Conservation (phyloP, 2,797 vertebrate genomes). For the Bradypus variegatus region DNA sequence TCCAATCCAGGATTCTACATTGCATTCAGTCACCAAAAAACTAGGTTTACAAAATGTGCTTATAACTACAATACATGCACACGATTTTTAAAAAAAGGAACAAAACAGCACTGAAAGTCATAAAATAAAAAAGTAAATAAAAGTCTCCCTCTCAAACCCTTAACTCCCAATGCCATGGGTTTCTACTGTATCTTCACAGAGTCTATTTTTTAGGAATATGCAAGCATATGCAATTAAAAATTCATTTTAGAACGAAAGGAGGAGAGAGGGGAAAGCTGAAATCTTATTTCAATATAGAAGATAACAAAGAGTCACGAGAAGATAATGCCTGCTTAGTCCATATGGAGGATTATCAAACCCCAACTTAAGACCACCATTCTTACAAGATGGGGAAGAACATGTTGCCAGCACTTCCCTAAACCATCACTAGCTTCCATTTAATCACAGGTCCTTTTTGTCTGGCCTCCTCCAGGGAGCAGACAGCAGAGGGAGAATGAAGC, state of each 20-base stretch:
- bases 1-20: background rate
- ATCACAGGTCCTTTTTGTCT: background rate
- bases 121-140: background rate
- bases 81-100: background rate
- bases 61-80: background rate
- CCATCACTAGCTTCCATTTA: background rate
- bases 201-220: background rate
- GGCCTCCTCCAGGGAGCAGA: background rate
- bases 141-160: background rate
- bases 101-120: background rate
- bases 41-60: background rate
- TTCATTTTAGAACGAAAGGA: background rate
- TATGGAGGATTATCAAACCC: background rate
- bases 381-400: background rate
- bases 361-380: background rate
- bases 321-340: background rate
- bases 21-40: background rate
- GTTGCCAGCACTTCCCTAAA: background rate
- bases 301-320: background rate
- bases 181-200: background rate
- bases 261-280: background rate
- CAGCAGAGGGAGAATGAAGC: background rate
- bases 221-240: background rate
- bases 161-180: background rate
- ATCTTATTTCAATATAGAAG: background rate